Evolutionary conservation across 2,113 vertebrate species (phyloP).

Genomic region (Macaca fascicularis): DNA sequence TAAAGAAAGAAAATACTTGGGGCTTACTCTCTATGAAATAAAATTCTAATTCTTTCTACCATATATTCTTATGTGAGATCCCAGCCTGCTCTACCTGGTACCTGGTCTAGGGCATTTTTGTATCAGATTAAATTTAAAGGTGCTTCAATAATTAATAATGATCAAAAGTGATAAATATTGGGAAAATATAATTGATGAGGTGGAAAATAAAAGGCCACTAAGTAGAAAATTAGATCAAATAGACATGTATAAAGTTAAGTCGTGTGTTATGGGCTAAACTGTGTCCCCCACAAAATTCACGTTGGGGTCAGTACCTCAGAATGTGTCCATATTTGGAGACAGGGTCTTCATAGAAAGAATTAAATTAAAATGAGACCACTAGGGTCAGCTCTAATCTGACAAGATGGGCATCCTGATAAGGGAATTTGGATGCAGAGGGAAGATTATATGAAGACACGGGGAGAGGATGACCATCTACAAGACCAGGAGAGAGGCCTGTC

Average conservation of each 20-base stretch:
- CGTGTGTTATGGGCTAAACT: neutral
- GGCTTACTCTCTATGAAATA: neutral
- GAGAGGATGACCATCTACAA: neutral
- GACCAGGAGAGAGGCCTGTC: neutral
- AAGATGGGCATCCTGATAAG: neutral
- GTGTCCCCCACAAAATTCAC: neutral
- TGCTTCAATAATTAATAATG: neutral
- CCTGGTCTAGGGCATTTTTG: neutral
- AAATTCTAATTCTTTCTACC: neutral
- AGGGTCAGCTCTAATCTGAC: neutral
- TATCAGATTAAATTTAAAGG: neutral
- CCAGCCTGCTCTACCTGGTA: neutral
- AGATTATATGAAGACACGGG: too few relatives aligned
- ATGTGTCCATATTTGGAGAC: neutral
- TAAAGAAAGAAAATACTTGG: neutral
- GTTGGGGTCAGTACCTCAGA: neutral
- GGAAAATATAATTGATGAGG: neutral
- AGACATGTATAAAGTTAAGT: neutral
- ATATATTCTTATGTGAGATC: neutral
- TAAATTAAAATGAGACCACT: neutral
- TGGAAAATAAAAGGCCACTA: neutral
- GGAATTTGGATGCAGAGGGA: neutral
- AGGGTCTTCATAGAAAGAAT: neutral
- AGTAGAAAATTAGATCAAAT: neutral
- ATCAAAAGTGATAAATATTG: neutral